These are phyloP conservation scores for Ethmia dodecea DNA, from an alignment of 2,888 invertebrate genomes.

Conservation along the genomic window DNA sequence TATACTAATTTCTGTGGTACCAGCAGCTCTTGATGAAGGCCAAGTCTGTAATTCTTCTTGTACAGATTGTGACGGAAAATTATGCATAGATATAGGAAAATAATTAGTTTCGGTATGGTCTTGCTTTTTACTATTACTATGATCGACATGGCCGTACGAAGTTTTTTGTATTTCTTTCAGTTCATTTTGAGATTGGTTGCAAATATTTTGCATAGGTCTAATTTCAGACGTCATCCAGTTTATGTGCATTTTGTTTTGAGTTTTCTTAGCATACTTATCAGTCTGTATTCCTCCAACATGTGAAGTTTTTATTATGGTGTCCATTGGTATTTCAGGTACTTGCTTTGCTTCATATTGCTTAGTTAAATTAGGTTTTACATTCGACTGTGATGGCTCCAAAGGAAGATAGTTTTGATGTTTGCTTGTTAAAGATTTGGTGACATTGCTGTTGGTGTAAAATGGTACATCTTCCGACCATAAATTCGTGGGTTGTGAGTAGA, in stretches of 20 bases:
- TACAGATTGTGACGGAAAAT: constrained; percentile 49
- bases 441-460: constrained; percentile 56
- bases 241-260: constrained; percentile 67
- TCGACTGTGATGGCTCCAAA: constrained; percentile 38
- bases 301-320: constrained; percentile 38
- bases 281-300: constrained; percentile 36
- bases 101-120: constrained; percentile 56
- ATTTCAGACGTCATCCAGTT: constrained; percentile 74
- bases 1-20: constrained; percentile 68
- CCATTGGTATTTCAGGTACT: constrained; percentile 29
- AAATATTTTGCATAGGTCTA: constrained; percentile 56
- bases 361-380: constrained; percentile 34
- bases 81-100: constrained; percentile 64
- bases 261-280: constrained; percentile 66
- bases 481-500: constrained; percentile 62
- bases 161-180: constrained; percentile 49
- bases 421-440: constrained; percentile 40
- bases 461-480: constrained; percentile 65
- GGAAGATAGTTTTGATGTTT: constrained; percentile 56
- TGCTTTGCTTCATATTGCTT: constrained; percentile 55
- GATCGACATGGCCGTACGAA: constrained; percentile 42
- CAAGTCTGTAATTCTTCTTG: constrained; percentile 66
- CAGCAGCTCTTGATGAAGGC: constrained; percentile 60
- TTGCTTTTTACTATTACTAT: constrained; percentile 45
- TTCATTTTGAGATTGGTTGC: constrained; percentile 38